Evolutionary conservation across 2,797 vertebrate genomes (phyloP), one percentile per base, ranked within the genome.

Genomic region (Micropoecilia bifurca): DNA sequence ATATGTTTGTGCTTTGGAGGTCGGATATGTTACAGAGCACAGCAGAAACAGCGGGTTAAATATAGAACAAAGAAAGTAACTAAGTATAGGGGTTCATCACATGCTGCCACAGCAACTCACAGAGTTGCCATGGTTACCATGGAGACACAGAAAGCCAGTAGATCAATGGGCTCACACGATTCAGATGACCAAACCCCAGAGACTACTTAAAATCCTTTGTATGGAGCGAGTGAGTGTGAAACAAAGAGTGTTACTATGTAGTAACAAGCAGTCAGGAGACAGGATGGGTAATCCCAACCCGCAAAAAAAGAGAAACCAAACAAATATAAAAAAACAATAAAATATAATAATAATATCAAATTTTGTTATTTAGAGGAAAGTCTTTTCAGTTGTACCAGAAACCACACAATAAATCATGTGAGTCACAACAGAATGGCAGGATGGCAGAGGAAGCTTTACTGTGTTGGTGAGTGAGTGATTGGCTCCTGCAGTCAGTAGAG

Each of bases 401-500:
- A 68, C 2, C 36, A 50, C 10, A 59, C 43, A 30, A 36, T 5
- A 1, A n/a, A 33, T 8, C 8, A 16, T 1, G 0, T 22, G 41
- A 18, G 1, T 14, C 9, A 43, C 41, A 47, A 30, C 20, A 66
- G 57, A 10, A 10, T 30, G 69, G 1, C 33, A 39, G 45, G 2
- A 28, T 1, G 33, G 13, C 0, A 1, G 6, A 30, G 47, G 68
- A 76, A 81, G 89, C 96, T 97, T 95, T 89, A 99, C 98, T 57
- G 86, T 84, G 77, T 96, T 96, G 92, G 94, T 91, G 85, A 88
- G 66, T 16, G 93, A 96, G 92, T 95, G 95, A 80, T 98, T 95
- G 0, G 96, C 96, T 91, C 96, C 96, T 83, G 94, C 90, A 80
- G 95, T 94, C 93, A 99, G 92, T 91, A 99, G 94, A 28, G 96